Evolutionary conservation across 1,140 invertebrate species (phyloP), one percentile per base, ranked within the genome.

Genomic region (Drosophila pachea): DNA sequence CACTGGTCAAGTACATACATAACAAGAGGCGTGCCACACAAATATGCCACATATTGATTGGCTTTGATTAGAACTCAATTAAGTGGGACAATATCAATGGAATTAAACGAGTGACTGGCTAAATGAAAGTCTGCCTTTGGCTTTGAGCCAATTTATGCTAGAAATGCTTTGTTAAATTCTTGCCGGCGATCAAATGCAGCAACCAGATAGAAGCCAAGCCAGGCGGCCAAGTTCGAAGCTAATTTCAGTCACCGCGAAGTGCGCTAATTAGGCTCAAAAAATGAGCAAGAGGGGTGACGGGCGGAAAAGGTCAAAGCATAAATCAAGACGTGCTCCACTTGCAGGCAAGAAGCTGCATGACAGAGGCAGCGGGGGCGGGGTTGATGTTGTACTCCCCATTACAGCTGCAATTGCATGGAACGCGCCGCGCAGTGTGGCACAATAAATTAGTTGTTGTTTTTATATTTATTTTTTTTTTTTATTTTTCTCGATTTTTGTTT

Each of bases 241-340:
- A 79, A 84, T 84, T 81, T 81, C 72, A 76, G 76, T 84, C 79
- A 79, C 62, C 79, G 59, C 59, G 48, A 65, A 76, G 72, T 62
- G 63, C 64, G 79, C 79, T 84, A 84, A 84, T 84, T 84, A 84
- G 84, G 73, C 79, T 86, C 50, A 82, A 74, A 62, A 76, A 62
- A 56, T 35, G 38, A 14, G 45, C 63, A 65, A 78, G 75, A 83
- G 48, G 62, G 64, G 75, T 73, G 79, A 73, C 73, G 22, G 79
- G 78, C 78, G 78, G 78, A 83, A 82, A 82, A 82, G 79, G 79
- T 84, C 81, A 84, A 84, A 84, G 76, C 81, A 84, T 84, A 84
- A 84, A 84, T 84, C 76, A 84, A 76, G 42, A 58, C 55, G 36
- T 22, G 42, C 36, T 49, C 11, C 67, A 50, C 5, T 35, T 49